Evolutionary conservation across 1,140 invertebrate genomes (phyloP), one percentile per base, ranked within the genome.

Genomic region (Uloborus diversus): DNA sequence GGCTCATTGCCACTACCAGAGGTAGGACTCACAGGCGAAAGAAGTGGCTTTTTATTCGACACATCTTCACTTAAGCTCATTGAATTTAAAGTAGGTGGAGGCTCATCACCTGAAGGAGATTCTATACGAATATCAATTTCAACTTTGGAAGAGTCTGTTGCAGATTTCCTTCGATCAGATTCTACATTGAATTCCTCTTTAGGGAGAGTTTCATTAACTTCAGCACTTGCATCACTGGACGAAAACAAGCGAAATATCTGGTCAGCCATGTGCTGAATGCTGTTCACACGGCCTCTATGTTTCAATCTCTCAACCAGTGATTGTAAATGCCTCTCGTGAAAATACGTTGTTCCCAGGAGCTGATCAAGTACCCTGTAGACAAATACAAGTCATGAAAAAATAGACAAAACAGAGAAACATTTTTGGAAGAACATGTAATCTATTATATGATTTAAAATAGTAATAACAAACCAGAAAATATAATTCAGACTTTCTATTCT

Each of bases 271-370:
- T 88, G 87, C 81, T 90, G 84, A 20, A 83, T 82, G 23, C 82
- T 81, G n/a, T 83, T 84, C 37, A 84, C 81, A 27, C 84, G 80
- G 1, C 84, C 83, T 20, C 85, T 80, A 28, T 86, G 84, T 28
- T 84, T 81, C 3, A 91, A 89, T 62, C 89, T 87, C 81, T 91
- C 90, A 30, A 91, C 84, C n/a, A 91, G 84, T 28, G 89, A 90
- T 84, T 91, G 90, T 83, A 93, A 92, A 84, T 93, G 91, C 81
- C 91, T 90, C 83, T 93, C 93, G 81, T 94, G 92, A 85, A 96
- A 96, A 87, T 94, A 95, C 0, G 91, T 91, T 0, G 94, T 94
- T 47, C 92, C 93, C 89, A 96, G 92, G 4, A 94, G 86, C 82
- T 92, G 92, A 85, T 96, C 94, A 85, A 96, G 89, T 82, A 91